A percentile compares a stretch with the other conserved stretches of the same genome.
These are phyloP conservation scores for Apodemus agrarius DNA, from an alignment of 2,797 vertebrate species.

Conservation along the genomic window DNA sequence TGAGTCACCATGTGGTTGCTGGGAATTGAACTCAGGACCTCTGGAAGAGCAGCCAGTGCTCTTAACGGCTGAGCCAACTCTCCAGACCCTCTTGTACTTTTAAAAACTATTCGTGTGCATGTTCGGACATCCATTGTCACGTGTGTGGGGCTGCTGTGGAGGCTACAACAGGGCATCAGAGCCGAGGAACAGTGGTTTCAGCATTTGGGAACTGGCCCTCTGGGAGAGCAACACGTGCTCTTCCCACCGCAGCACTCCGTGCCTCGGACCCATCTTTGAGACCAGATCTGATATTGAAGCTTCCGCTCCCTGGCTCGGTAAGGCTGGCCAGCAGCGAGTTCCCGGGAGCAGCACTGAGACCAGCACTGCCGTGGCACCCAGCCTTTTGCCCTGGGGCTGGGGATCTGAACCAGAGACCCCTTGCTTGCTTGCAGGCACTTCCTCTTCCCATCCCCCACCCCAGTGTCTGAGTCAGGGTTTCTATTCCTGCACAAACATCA, in stretches of 20 bases:
- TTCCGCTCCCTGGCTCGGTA: no score
- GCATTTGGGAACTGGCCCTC: not conserved
- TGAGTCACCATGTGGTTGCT: no score
- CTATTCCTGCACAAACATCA: no score
- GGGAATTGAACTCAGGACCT: no score
- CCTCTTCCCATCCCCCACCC: not conserved
- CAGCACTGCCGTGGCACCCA: no score
- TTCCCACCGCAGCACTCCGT: not conserved
- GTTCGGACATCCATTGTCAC: no score
- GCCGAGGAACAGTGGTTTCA: not conserved
- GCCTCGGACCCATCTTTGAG: not conserved
- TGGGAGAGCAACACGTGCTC: not conserved
- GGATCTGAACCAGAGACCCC: not conserved
- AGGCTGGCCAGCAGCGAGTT: not conserved
- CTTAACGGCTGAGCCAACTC: no score
- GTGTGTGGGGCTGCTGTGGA: no score
- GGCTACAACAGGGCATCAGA: not conserved
- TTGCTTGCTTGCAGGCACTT: not conserved
- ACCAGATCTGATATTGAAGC: not conserved
- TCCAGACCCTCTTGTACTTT: not conserved
- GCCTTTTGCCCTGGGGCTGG: not conserved
- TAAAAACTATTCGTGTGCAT: no score
- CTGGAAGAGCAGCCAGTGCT: no score
- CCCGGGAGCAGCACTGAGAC: not conserved
- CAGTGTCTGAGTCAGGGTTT: no score